phyloP scores from a whole-genome alignment of 2,888 invertebrate species.

The Epiblema foenella region DNA sequence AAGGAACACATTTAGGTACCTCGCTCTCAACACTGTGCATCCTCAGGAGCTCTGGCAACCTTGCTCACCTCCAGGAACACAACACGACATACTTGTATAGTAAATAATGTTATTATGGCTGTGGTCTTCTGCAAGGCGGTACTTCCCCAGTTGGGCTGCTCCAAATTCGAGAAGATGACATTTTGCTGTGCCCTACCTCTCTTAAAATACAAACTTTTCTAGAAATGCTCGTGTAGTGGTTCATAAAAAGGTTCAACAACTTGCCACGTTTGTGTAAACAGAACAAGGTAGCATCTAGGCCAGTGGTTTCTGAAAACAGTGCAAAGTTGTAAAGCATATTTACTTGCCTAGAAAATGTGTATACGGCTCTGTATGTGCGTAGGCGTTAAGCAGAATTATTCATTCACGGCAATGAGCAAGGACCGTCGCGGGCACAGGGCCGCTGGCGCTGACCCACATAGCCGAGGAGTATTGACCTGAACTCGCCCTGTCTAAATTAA shows the following conservation, averaged over 20 bases:
- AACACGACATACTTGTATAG: too few relatives aligned
- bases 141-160: too few relatives aligned
- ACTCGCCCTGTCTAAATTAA: conserved; percentile 60
- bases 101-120: too few relatives aligned
- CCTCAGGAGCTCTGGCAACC: too few relatives aligned
- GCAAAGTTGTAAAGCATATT: conserved; percentile 11
- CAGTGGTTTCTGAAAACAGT: not conserved
- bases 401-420: conserved; percentile 49
- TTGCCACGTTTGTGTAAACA: not conserved
- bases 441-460: conserved; percentile 59
- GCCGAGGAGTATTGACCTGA: conserved; percentile 69
- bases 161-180: too few relatives aligned
- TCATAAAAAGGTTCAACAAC: conserved; percentile 1
- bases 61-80: too few relatives aligned
- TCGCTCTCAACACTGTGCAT: too few relatives aligned
- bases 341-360: conserved; percentile 1
- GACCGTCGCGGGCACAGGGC: conserved; percentile 53
- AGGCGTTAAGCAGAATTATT: conserved; percentile 29
- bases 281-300: not conserved
- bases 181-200: too few relatives aligned
- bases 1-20: too few relatives aligned
- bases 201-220: too few relatives aligned
- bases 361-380: conserved; percentile 12
- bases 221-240: too few relatives aligned
- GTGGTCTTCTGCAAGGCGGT: too few relatives aligned